Evolutionary conservation across 2,888 invertebrate species (phyloP), one percentile per base, ranked within the genome.

Genomic region (Cheilosia vernalis): DNA sequence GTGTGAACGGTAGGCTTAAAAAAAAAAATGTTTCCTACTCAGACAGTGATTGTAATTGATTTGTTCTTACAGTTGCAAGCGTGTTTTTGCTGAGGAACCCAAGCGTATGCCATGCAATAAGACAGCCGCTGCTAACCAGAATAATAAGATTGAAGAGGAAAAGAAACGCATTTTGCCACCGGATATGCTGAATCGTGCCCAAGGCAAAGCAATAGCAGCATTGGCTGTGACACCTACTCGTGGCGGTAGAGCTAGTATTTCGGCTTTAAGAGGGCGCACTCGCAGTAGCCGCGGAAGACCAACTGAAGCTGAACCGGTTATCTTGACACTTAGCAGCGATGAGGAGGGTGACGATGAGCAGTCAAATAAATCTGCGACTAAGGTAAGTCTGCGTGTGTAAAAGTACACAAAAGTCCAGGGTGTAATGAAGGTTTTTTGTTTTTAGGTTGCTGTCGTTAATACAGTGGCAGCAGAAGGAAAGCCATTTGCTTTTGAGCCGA

Each of bases 11-110:
- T 93, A 64, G 27, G 73, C 37, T 21, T 13, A 21, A 61, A 58
- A 73, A 21, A 1, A 21, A 17, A 24, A 5, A 4, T 0, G 0
- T n/a, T 24, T 10, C 7, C 24, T 27, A 6, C 1, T 3, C 10
- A 7, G 42, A 17, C 44, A 47, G 4, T 24, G 15, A 4, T 15
- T 40, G 7, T 9, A 21, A 40, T 5, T 24, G n/a, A 42, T 40
- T 17, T 37, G 19, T 42, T 53, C 17, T 60, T 61, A 10, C 30
- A 93, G 94, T 88, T 96, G 96, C 92, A 94, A 94, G 90, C 93
- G 95, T 89, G 94, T 95, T 89, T 94, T 96, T 88, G 94, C 95
- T 1, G 95, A 95, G 83, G 95, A 95, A 89, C 95, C 96, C 37
- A 96, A 96, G 92, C 91, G 92, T 30, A 89, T 91, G 87, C 87